Conservation (phyloP, 2,797 vertebrate genomes). For the Poecilia velifera region DNA sequence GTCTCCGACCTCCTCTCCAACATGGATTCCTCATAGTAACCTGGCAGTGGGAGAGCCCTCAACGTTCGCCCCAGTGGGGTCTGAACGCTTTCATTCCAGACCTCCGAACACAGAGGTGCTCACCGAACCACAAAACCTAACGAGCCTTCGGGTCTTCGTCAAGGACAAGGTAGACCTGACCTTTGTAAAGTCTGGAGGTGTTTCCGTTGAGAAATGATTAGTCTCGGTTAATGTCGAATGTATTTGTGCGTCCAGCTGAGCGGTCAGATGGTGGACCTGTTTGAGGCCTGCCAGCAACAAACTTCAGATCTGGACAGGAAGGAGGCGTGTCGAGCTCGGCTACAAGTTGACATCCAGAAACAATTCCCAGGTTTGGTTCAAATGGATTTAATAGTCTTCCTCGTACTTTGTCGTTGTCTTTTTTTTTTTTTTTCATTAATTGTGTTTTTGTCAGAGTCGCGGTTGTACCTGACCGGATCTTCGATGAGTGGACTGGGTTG, state of each 20-base stretch:
- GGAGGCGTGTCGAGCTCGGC: slow-evolving; percentile 85
- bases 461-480: slow-evolving; percentile 92
- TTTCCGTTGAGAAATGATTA: background rate
- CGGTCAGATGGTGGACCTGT: slow-evolving; percentile 89
- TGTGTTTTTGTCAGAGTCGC: slow-evolving; percentile 77
- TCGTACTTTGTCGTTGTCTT: background rate
- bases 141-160: slow-evolving; percentile 63
- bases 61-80: slow-evolving; percentile 41
- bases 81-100: slow-evolving; percentile 26
- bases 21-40: slow-evolving; percentile 39
- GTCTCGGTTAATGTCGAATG: slow-evolving; percentile 14
- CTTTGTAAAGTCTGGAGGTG: background rate
- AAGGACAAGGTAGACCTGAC: slow-evolving; percentile 85
- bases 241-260: slow-evolving; percentile 85
- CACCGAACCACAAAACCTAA: slow-evolving; percentile 53
- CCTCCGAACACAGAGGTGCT: slow-evolving; percentile 56
- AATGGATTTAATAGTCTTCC: background rate
- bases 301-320: slow-evolving; percentile 88
- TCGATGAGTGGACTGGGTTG: slow-evolving; percentile 94
- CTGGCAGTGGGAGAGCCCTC: slow-evolving; percentile 73
- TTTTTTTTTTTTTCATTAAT: background rate
- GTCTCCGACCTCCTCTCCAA: slow-evolving; percentile 17
- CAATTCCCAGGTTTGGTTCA: slow-evolving; percentile 86
- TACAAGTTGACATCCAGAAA: slow-evolving; percentile 89
- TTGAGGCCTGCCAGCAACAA: slow-evolving; percentile 89